Conservation (phyloP, 2,113 vertebrate species). For the Galeopterus variegatus region DNA sequence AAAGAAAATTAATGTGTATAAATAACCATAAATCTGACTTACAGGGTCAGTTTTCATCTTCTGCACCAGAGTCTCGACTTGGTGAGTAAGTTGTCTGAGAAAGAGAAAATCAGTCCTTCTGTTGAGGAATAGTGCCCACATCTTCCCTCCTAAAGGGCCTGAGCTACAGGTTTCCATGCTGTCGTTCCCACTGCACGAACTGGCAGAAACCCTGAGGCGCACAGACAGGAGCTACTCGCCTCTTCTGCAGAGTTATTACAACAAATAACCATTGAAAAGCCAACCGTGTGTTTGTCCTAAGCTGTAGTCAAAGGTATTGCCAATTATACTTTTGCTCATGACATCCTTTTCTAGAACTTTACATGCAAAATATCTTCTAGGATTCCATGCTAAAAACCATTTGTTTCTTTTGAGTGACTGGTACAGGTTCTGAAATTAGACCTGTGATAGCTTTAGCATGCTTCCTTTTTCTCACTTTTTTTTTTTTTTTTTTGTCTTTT, state of each 20-base stretch:
- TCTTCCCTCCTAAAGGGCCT: not conserved
- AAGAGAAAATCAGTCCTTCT: conserved; percentile 46
- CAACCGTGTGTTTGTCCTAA: not conserved
- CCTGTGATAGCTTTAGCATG: not conserved
- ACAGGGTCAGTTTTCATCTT: conserved; percentile 93
- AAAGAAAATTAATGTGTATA: not conserved
- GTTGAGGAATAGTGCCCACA: not conserved
- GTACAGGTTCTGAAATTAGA: not conserved
- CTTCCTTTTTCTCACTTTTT: no score
- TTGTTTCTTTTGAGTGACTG: not conserved
- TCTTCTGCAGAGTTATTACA: not conserved
- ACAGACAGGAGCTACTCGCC: not conserved
- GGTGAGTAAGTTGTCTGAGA: conserved; percentile 90
- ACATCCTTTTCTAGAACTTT: not conserved
- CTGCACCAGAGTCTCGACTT: conserved; percentile 90
- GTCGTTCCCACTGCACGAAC: not conserved
- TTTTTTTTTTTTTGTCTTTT: no score
- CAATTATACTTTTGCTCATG: not conserved
- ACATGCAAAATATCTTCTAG: not conserved
- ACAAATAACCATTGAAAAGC: not conserved
- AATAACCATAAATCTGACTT: conserved; percentile 76
- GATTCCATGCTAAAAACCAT: not conserved
- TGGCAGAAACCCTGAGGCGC: not conserved
- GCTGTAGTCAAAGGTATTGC: not conserved
- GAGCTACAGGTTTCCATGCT: not conserved